Conservation (phyloP, 2,888 invertebrate species). For the Cinara cedri region DNA sequence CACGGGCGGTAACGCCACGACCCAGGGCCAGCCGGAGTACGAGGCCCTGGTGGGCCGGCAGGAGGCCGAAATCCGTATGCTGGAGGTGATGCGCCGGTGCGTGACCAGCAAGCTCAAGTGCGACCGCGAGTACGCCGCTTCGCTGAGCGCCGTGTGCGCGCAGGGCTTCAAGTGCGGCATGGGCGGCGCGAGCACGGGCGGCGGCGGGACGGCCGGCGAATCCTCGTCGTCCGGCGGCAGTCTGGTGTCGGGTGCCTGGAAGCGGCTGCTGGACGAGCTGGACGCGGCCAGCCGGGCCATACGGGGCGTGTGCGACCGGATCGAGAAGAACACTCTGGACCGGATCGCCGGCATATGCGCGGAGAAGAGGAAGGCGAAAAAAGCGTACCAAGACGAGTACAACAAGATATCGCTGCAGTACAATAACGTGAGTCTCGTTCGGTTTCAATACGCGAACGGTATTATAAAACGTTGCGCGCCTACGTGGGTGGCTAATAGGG, state of each 20-base stretch:
- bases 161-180: constrained; percentile 85
- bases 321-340: constrained; percentile 83
- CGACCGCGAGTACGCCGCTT: constrained; percentile 88
- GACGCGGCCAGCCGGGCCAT: constrained; percentile 65
- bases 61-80: constrained; percentile 88
- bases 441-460: too few relatives aligned
- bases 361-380: constrained; percentile 86
- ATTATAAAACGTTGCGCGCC: too few relatives aligned
- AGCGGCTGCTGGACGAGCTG: constrained; percentile 85
- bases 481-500: too few relatives aligned
- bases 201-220: constrained; percentile 78
- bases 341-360: constrained; percentile 79
- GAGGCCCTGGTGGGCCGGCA: constrained; percentile 88
- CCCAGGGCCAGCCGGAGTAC: constrained; percentile 74
- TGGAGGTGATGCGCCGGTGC: constrained; percentile 90
- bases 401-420: constrained; percentile 81
- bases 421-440: constrained; percentile 71
- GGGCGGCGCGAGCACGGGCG: constrained; percentile 79
- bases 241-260: constrained; percentile 72
- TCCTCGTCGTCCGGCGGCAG: constrained; percentile 78
- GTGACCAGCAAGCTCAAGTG: constrained; percentile 86
- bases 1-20: constrained; percentile 33
- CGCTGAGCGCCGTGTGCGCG: constrained; percentile 78
- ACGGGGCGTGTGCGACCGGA: constrained; percentile 67
- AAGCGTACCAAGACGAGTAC: constrained; percentile 88